Percentiles rank a stretch among this genome's conserved stretches.
Evolutionary conservation across 1,140 invertebrate genomes (phyloP).

Genomic region (Plectrocnemia conspersa): DNA sequence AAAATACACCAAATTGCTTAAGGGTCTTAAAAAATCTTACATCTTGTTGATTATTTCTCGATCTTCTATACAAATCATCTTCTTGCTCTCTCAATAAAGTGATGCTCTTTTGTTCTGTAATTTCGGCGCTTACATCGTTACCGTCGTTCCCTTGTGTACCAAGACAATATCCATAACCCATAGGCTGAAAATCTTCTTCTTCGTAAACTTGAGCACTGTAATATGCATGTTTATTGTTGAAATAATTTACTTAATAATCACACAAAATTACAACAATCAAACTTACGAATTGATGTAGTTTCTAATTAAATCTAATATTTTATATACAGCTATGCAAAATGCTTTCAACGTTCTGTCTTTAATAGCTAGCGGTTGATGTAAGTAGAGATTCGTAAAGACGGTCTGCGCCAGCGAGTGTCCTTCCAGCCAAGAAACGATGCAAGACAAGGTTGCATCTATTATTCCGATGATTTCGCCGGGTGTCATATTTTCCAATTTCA

Average conservation of each 20-base stretch:
- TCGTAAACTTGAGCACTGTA: slow-evolving; percentile 78
- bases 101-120: slow-evolving; percentile 76
- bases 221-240: not conserved
- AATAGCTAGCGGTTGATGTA: slow-evolving; percentile 86
- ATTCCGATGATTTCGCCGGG: slow-evolving; percentile 76
- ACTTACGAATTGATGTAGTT: slow-evolving; percentile 80
- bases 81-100: slow-evolving; percentile 87
- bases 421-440: slow-evolving; percentile 91
- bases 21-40: no score
- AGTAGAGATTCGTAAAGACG: slow-evolving; percentile 93
- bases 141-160: slow-evolving; percentile 49
- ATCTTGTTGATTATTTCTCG: slow-evolving; percentile 56
- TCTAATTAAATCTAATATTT: slow-evolving; percentile 86
- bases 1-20: no score
- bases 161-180: slow-evolving; percentile 87
- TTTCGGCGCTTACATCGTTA: slow-evolving; percentile 58
- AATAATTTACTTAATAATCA: not conserved
- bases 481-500: slow-evolving; percentile 76
- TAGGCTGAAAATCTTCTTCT: slow-evolving; percentile 94
- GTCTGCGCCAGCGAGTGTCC: slow-evolving; percentile 95
- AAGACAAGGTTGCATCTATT: slow-evolving; percentile 88
- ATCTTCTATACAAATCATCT: slow-evolving; percentile 78
- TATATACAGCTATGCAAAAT: slow-evolving; percentile 84
- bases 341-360: slow-evolving; percentile 78
- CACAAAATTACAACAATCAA: slow-evolving; percentile 9